These are phyloP conservation scores for Clarias magur DNA, from an alignment of 2,113 vertebrate genomes.

Conservation along the genomic window DNA sequence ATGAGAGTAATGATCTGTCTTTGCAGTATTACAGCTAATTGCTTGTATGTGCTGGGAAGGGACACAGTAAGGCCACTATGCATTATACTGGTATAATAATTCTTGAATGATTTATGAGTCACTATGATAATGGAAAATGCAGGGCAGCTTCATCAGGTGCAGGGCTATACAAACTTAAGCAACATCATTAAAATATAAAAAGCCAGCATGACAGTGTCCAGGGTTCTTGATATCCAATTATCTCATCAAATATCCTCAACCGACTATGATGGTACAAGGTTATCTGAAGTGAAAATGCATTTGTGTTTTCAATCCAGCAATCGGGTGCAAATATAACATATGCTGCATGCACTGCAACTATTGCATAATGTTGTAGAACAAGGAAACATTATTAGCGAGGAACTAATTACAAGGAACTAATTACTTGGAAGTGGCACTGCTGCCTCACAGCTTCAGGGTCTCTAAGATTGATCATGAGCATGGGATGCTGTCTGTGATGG, in stretches of 20 bases:
- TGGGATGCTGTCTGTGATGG: neutral
- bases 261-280: neutral
- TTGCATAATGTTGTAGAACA: neutral
- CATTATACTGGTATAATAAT: constrained; percentile 65
- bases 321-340: neutral
- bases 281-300: neutral
- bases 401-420: neutral
- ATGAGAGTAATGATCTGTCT: constrained; percentile 51
- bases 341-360: neutral
- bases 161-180: neutral
- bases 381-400: neutral
- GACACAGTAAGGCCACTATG: constrained; percentile 32
- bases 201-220: neutral
- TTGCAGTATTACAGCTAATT: constrained; percentile 31
- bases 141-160: constrained; percentile 12
- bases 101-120: constrained; percentile 43
- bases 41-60: constrained; percentile 33
- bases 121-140: constrained; percentile 63
- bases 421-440: neutral
- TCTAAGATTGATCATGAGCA: neutral
- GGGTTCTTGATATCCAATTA: neutral
- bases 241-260: neutral
- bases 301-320: neutral
- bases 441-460: neutral
- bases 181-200: neutral